These are phyloP conservation scores for Phylloscopus collybita DNA, from an alignment of 2,797 vertebrate species.

Conservation along the genomic window DNA sequence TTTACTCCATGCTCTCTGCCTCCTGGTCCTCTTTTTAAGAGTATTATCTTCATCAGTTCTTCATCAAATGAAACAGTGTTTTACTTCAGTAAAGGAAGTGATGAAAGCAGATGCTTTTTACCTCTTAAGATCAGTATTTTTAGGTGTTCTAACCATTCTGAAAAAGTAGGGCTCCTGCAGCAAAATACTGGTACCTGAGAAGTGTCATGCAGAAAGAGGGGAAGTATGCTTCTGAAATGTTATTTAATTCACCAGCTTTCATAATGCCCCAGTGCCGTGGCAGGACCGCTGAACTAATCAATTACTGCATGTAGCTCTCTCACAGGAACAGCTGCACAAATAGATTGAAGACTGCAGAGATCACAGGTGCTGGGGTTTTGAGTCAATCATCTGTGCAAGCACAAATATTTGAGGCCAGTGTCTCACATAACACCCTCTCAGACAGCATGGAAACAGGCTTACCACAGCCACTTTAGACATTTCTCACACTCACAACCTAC, in stretches of 20 bases:
- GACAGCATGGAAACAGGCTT: conserved; percentile 45
- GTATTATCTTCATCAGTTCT: background rate
- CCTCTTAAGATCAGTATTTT: background rate
- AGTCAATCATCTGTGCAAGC: conserved; percentile 50
- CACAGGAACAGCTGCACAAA: conserved; percentile 57
- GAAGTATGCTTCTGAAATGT: background rate
- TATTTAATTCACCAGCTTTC: background rate
- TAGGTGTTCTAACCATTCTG: background rate
- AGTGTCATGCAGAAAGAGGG: background rate
- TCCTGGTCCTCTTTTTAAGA: background rate
- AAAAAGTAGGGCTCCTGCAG: background rate
- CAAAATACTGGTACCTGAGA: background rate
- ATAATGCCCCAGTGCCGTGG: background rate
- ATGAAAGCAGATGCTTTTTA: background rate
- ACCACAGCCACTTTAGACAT: conserved; percentile 17
- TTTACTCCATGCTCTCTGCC: background rate
- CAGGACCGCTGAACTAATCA: conserved; percentile 51
- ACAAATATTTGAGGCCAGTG: background rate
- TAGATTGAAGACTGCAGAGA: conserved; percentile 39
- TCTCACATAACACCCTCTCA: conserved; percentile 28
- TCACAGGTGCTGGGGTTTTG: conserved; percentile 56
- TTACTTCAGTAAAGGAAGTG: background rate
- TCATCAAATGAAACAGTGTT: background rate
- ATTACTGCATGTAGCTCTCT: conserved; percentile 11
- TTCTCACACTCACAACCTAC: background rate